A percentile compares a stretch with the other conserved stretches of the same genome.
Evolutionary conservation across 2,797 vertebrate genomes (phyloP).

Genomic region (Microctenopoma lineatum): DNA sequence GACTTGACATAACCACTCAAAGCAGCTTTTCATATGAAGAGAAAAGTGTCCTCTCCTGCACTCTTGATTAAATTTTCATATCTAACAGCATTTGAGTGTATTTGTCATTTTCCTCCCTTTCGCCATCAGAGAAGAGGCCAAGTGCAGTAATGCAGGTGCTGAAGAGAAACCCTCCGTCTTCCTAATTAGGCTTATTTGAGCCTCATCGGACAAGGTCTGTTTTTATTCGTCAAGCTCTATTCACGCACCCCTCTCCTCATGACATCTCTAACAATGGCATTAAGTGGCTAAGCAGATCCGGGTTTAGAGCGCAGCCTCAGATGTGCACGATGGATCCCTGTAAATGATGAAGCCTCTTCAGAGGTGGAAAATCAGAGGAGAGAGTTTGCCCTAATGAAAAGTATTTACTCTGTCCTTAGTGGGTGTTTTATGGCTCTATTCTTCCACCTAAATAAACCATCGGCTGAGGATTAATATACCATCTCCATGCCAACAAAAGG

Average conservation of each 20-base stretch:
- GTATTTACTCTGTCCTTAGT: too few relatives aligned
- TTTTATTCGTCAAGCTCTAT: slow-evolving; percentile 67
- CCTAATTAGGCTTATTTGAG: slow-evolving; percentile 66
- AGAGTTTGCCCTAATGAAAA: too few relatives aligned
- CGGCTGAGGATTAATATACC: slow-evolving; percentile 44
- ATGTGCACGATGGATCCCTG: slow-evolving; percentile 58
- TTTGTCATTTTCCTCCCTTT: slow-evolving; percentile 41
- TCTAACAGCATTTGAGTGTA: slow-evolving; percentile 37
- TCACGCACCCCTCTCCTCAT: slow-evolving; percentile 40
- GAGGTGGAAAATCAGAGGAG: slow-evolving; percentile 64
- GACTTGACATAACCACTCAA: slow-evolving; percentile 56
- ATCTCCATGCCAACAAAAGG: slow-evolving; percentile 22
- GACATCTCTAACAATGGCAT: slow-evolving; percentile 65
- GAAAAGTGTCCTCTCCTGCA: slow-evolving; percentile 52
- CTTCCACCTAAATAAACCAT: slow-evolving; percentile 46
- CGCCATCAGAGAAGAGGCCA: slow-evolving; percentile 21
- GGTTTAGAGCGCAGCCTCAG: slow-evolving; percentile 39
- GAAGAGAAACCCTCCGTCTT: slow-evolving; percentile 27
- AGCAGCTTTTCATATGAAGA: slow-evolving; percentile 41
- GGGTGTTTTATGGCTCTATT: slow-evolving; percentile 31
- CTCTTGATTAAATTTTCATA: slow-evolving; percentile 63
- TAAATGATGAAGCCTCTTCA: too few relatives aligned
- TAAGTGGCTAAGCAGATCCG: slow-evolving; percentile 57
- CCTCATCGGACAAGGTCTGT: slow-evolving; percentile 50
- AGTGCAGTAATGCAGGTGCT: slow-evolving; percentile 44